These are phyloP conservation scores for Coturnix japonica DNA, from an alignment of 2,113 vertebrate genomes.

Conservation along the genomic window DNA sequence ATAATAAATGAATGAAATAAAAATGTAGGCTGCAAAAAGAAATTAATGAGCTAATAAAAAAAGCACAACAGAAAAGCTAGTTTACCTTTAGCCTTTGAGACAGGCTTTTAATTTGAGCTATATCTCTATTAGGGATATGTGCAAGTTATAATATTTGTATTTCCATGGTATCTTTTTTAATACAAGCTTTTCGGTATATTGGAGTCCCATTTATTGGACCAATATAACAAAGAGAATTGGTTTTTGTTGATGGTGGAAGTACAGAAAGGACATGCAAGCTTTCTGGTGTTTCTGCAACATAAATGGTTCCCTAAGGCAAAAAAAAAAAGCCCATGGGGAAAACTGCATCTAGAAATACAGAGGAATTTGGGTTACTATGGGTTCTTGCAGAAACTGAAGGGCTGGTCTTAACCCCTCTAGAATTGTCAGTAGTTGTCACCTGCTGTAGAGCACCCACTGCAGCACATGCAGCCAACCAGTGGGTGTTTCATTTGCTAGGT, in stretches of 20 bases:
- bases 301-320: slow-evolving; percentile 7
- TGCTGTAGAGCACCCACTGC: not conserved
- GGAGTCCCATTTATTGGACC: not conserved
- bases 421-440: not conserved
- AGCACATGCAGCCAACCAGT: fast-evolving
- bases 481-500: not conserved
- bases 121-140: slow-evolving; percentile 4
- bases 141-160: not conserved
- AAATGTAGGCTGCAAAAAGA: slow-evolving; percentile 8
- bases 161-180: slow-evolving; percentile 28
- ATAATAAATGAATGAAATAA: slow-evolving; percentile 40
- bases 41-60: slow-evolving; percentile 66
- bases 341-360: not conserved
- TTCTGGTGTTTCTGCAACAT: not conserved
- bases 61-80: slow-evolving; percentile 22
- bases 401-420: not conserved
- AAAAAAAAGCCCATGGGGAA: not conserved
- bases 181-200: not conserved
- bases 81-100: slow-evolving; percentile 55
- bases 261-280: not conserved
- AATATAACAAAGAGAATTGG: not conserved
- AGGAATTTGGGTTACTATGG: not conserved
- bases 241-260: not conserved
- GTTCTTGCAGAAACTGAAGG: not conserved
- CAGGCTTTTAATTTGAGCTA: slow-evolving; percentile 56